Conservation (phyloP, 2,888 invertebrate species). For the Baronia brevicornis region DNA sequence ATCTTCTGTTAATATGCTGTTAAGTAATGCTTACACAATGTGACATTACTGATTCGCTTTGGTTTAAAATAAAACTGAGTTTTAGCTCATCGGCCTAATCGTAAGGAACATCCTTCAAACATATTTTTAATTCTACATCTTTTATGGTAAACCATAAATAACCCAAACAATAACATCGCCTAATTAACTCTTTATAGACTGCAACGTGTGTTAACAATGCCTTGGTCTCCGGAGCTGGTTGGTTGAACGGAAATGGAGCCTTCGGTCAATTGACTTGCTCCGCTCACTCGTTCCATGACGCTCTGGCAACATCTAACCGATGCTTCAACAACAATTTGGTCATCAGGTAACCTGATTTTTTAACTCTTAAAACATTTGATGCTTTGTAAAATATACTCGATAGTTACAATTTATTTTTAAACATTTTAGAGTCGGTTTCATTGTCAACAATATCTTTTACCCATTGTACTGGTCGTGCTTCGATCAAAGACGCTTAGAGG, state of each 20-base stretch:
- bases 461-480: slow-evolving; percentile 72
- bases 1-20: too few species aligned
- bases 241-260: slow-evolving; percentile 43
- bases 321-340: slow-evolving; percentile 59
- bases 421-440: slow-evolving; percentile 65
- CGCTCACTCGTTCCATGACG: slow-evolving; percentile 44
- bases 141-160: not conserved
- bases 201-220: slow-evolving; percentile 46
- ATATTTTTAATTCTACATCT: too few species aligned
- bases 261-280: slow-evolving; percentile 61
- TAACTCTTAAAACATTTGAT: slow-evolving; percentile 1
- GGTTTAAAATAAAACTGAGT: too few species aligned
- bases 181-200: slow-evolving; percentile 29
- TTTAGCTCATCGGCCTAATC: too few species aligned
- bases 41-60: too few species aligned
- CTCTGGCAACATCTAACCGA: slow-evolving; percentile 47
- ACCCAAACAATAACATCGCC: not conserved
- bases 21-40: too few species aligned
- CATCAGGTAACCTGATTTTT: slow-evolving; percentile 41
- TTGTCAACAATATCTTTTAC: slow-evolving; percentile 57
- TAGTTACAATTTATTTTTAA: not conserved
- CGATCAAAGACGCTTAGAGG: slow-evolving; percentile 59
- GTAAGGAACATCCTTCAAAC: too few species aligned
- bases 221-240: slow-evolving; percentile 43
- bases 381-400: not conserved